A percentile compares a stretch with the other conserved stretches of the same genome.
phyloP scores from a whole-genome alignment of 2,113 vertebrate species.

The Eclectus roratus region DNA sequence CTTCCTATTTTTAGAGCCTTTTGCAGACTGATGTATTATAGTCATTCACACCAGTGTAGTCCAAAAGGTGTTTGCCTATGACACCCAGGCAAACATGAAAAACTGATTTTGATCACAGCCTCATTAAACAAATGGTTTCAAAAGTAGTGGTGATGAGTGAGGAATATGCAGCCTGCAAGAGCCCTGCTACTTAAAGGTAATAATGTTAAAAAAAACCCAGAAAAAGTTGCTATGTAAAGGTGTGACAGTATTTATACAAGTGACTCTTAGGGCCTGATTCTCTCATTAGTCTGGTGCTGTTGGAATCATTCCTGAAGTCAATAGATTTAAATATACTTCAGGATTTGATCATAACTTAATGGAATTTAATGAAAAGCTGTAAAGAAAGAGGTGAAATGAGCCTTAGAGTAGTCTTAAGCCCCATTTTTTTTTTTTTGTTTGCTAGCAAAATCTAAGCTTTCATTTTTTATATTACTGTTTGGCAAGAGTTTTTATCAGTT shows the following conservation, averaged over 20 bases:
- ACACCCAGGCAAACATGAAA: neutral
- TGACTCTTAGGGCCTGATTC: neutral
- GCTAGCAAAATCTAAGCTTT: neutral
- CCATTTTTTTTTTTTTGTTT: neutral
- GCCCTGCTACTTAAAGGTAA: neutral
- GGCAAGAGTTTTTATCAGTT: neutral
- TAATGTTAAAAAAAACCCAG: neutral
- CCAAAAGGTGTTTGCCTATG: neutral
- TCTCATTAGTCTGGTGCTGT: neutral
- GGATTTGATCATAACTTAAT: neutral
- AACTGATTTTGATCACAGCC: neutral
- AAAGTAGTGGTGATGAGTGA: neutral
- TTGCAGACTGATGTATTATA: neutral
- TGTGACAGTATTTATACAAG: neutral
- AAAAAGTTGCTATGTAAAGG: neutral
- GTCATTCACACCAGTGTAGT: neutral
- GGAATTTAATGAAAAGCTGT: constrained; percentile 3
- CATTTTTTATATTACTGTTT: neutral
- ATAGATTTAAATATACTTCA: neutral
- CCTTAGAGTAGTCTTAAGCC: neutral
- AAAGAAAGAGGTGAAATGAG: neutral
- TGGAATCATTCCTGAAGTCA: neutral
- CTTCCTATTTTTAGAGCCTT: neutral
- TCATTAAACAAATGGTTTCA: neutral
- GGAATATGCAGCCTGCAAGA: neutral